Base-by-base conservation (phyloP, 2,797 vertebrate species). In the Alca torda region DNA sequence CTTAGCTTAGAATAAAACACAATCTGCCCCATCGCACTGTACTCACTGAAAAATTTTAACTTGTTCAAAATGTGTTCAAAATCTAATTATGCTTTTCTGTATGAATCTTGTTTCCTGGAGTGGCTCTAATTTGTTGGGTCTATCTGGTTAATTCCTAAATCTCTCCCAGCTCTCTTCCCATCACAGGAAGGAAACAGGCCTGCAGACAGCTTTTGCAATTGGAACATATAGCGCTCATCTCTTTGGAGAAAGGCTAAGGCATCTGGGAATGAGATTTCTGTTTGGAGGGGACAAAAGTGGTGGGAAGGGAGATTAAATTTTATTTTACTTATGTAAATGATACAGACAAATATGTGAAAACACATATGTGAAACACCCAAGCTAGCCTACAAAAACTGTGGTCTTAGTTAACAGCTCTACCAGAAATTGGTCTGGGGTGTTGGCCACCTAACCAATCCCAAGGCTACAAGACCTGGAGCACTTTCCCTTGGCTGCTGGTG, bases 211-310 rank as follows among this genome's bases (percentile, higher is more conserved):
- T 67, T 64, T 41, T 70, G 31, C 15, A 46, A 13, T 10, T 21
- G 33, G 6, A 31, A 13, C 6, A 5, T 17, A 50, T 21, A 60
- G 3, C 11, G 39, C 16, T n/a, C 3, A 10, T 8, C 25, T 43
- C 35, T 65, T 39, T 19, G 6, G 30, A 33, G 28, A 67, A 82
- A 93, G 20, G 28, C 41, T 75, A n/a, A 35, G 26, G 41, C 30
- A 46, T 21, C 33, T 72, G 46, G 33, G 46, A 76, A 35, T 41
- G 33, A 33, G 11, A 61, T 61, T 85, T 57, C n/a, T 46, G 31
- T 31, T 48, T 28, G 25, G 23, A 21, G 1, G 1, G 2, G 0
- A 10, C 8, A 46, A 65, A 64, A 69, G 13, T 10, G 2, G 5
- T 33, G 15, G 16, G 26, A 11, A 5, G 5, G 10, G 19, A 6